Evolutionary conservation across 2,888 invertebrate species (phyloP).

Genomic region (Orthosia incerta): DNA sequence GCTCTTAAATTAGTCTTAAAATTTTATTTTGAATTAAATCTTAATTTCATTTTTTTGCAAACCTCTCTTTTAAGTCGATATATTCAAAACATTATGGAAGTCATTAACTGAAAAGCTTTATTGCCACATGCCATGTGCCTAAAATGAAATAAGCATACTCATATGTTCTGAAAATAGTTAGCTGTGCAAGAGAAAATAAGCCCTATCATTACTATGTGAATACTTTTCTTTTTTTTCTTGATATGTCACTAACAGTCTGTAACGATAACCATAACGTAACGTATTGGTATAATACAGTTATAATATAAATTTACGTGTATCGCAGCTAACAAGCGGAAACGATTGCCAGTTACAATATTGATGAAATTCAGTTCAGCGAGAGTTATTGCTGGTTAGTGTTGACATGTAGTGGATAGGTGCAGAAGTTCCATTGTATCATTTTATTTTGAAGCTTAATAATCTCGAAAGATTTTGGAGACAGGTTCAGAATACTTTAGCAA

Average conservation of each 20-base stretch:
- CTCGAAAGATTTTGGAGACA: background rate
- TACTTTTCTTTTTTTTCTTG: slow-evolving; percentile 26
- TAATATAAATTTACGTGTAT: slow-evolving; percentile 41
- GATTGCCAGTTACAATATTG: slow-evolving; percentile 62
- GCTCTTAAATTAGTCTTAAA: too few species aligned
- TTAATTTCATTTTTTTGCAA: too few species aligned
- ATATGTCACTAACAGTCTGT: background rate
- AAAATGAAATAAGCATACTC: too few species aligned
- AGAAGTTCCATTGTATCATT: slow-evolving; percentile 23
- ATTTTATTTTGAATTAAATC: too few species aligned
- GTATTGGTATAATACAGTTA: slow-evolving; percentile 42
- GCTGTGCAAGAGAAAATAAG: background rate
- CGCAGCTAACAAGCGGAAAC: slow-evolving; percentile 61
- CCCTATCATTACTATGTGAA: background rate
- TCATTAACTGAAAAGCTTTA: too few species aligned
- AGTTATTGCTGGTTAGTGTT: slow-evolving; percentile 51
- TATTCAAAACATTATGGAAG: too few species aligned
- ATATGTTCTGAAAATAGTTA: background rate
- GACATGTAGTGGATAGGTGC: background rate
- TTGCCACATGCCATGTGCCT: too few species aligned
- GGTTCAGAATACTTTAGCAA: too few species aligned
- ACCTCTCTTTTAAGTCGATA: too few species aligned
- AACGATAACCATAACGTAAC: slow-evolving; percentile 38
- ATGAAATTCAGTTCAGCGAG: slow-evolving; percentile 66
- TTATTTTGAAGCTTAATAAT: background rate